Evolutionary conservation across 2,888 invertebrate species (phyloP), one percentile per base, ranked within the genome.

Genomic region (Trichogramma dendrolimi): DNA sequence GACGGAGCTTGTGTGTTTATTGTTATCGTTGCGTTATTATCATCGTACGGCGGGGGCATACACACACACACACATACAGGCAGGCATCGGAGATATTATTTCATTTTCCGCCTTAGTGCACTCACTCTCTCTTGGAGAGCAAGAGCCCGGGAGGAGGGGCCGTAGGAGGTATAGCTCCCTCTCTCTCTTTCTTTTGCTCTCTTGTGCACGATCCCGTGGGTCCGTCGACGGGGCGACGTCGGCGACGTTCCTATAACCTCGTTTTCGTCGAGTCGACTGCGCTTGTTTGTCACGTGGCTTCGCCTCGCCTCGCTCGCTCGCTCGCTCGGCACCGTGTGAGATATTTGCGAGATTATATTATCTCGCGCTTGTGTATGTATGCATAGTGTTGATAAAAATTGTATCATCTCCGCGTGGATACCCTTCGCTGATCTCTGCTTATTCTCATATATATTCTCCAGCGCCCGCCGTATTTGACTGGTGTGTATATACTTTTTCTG

Each of bases 91-190:
- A 4, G 39, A 39, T 72, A 71, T 72, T 73, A 73, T 73, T 72
- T 73, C 71, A 72, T 73, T 73, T 73, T 73, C 73, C 72, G 73
- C 72, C 66, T 70, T 14, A 14, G 14, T 14, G 14, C 14, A 14
- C 14, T 14, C 14, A 1, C 14, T 14, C 14, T 14, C 14, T 14
- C 14, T 14, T 14, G 14, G 14, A 14, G 14, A 14, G 14, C 14
- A 1, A 14, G 14, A 14, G 14, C 1, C 14, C 14, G 14, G 2
- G 14, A 14, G 14, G 14, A 14, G 14, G 14, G 14, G 14, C 14
- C 14, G 14, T 14, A 14, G 14, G 14, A 14, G 14, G 14, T 14
- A 14, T 14, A 14, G 14, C 14, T 14, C 14, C 2, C 14, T 14
- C 14, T 14, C 14, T 14, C 14, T 14, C 14, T 14, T 14, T 14